Base-by-base conservation (phyloP, 2,888 invertebrate species). In the Nemotelus nigrinus region DNA sequence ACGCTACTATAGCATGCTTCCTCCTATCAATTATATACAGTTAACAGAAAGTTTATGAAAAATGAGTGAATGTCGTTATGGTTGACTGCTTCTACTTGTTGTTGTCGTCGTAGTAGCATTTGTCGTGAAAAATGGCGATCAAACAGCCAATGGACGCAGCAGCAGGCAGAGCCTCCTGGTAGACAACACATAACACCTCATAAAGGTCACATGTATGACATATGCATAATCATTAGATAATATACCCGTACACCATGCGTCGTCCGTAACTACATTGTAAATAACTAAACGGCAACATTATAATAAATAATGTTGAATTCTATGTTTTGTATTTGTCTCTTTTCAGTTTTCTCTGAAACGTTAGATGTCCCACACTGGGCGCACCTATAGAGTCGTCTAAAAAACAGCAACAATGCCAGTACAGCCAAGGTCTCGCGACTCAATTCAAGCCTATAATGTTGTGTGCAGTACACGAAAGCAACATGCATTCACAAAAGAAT, bases 201-300 rank as follows among this genome's bases (percentile, higher is more conserved):
- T 72, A 72, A 72, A 72, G 72, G 72, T 72, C 72, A 72, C 58
- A 57, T 57, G 72, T 60, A 41, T 72, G 39, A 47, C 60, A 72
- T 58, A 58, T 58, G 45, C 58, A 72, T 57, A 72, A 72, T 72
- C 58, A 72, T 72, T 60, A 72, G 72, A 45, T 72, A 72, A 72
- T 60, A 72, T 60, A 60, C 10, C 25, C 0, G 63, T 63, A 41
- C 63, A 41, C 4, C 63, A 4, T 41, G 41, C 63, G 7, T 25
- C 25, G 25, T 25, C 25, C 25, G 25, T 25, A 25, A 25, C 25
- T 25, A 25, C 25, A 25, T 25, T 25, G 25, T 25, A 25, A 25
- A 25, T 25, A 25, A 25, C 25, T 25, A 25, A 25, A 25, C 25
- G 1, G 25, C 25, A 25, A 25, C 25, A 25, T 25, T 25, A 25